These are phyloP conservation scores for Hoplostethus mediterraneus DNA, from an alignment of 2,797 vertebrate genomes.

Conservation along the genomic window DNA sequence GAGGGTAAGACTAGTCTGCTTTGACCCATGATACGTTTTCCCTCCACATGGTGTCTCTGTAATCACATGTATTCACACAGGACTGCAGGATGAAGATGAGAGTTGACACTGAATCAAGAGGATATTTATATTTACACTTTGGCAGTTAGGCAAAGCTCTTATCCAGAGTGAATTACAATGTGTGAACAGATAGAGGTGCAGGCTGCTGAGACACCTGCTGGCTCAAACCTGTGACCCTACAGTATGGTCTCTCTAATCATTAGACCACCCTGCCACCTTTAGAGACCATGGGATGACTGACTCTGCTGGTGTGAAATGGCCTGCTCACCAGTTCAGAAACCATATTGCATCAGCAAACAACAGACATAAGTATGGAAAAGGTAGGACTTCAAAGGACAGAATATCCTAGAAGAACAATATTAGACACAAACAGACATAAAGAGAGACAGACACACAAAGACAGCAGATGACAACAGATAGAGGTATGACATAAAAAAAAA, in stretches of 20 bases:
- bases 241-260: no score
- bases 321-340: no score
- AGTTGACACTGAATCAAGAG: not conserved
- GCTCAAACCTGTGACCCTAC: no score
- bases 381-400: no score
- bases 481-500: not conserved
- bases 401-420: not conserved
- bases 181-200: no score
- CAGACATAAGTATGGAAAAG: no score
- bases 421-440: not conserved
- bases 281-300: no score
- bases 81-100: not conserved
- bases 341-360: no score
- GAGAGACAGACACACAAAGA: not conserved
- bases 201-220: no score
- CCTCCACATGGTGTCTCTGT: conserved; percentile 33
- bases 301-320: no score
- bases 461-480: not conserved
- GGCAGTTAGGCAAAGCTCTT: not conserved
- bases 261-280: no score
- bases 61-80: not conserved
- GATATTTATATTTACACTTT: not conserved
- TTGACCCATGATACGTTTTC: not conserved
- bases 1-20: not conserved
- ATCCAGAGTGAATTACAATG: not conserved